Percentiles rank a stretch among this genome's conserved stretches.
These are phyloP conservation scores for Zygaena filipendulae DNA, from an alignment of 2,888 invertebrate species.

Conservation along the genomic window DNA sequence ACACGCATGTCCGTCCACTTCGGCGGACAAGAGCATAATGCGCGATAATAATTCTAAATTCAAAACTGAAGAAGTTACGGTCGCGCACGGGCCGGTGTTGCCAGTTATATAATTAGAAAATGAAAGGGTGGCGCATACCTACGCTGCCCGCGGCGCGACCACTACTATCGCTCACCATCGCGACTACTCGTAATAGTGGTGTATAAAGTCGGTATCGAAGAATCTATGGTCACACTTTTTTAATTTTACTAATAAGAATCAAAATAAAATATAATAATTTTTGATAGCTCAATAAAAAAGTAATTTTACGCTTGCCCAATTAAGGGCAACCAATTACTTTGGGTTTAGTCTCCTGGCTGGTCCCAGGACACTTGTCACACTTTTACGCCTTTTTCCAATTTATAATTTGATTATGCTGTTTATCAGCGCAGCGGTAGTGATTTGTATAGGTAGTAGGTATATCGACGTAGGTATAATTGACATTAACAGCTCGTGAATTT, in stretches of 20 bases:
- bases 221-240: slow-evolving; percentile 23
- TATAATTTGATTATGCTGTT: too few relatives aligned
- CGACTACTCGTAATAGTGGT: slow-evolving; percentile 32
- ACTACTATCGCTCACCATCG: slow-evolving; percentile 63
- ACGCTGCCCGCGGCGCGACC: slow-evolving; percentile 55
- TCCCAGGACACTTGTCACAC: too few relatives aligned
- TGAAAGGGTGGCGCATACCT: slow-evolving; percentile 64
- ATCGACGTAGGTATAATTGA: too few relatives aligned
- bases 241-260: slow-evolving; percentile 23
- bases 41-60: slow-evolving; percentile 45
- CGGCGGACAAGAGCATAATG: slow-evolving; percentile 34
- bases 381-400: too few relatives aligned
- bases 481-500: too few relatives aligned
- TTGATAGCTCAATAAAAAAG: too few relatives aligned
- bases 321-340: too few relatives aligned
- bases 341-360: too few relatives aligned
- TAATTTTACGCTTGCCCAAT: too few relatives aligned
- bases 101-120: slow-evolving; percentile 66
- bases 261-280: too few relatives aligned
- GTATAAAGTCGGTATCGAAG: slow-evolving; percentile 19
- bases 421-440: too few relatives aligned
- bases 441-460: too few relatives aligned
- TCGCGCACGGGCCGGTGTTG: slow-evolving; percentile 63
- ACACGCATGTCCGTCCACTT: slow-evolving; percentile 33
- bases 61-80: slow-evolving; percentile 52